Evolutionary conservation across 2,113 vertebrate genomes (phyloP).

Genomic region (Gobio gobio): DNA sequence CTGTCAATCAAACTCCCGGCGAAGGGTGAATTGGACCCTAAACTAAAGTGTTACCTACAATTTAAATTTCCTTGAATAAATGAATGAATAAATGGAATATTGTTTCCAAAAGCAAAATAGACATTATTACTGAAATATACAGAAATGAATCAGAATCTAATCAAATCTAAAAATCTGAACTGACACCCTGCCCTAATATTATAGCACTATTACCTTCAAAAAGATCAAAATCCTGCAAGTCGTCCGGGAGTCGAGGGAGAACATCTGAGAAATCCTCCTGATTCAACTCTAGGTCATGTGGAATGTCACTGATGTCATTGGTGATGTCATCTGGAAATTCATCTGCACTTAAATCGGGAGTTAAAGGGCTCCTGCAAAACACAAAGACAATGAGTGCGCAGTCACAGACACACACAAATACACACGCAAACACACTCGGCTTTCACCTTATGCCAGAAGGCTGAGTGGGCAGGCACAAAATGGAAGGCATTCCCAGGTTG

Average conservation of each 20-base stretch:
- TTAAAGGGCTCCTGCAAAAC: slow-evolving; percentile 81
- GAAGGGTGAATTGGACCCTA: too few relatives aligned
- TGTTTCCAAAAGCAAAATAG: too few relatives aligned
- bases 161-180: not conserved
- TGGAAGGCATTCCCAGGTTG: slow-evolving; percentile 87
- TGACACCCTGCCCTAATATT: not conserved
- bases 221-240: slow-evolving; percentile 91
- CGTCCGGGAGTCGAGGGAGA: slow-evolving; percentile 85
- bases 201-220: slow-evolving; percentile 82
- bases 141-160: too few relatives aligned
- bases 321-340: slow-evolving; percentile 90
- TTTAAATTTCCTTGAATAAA: too few relatives aligned
- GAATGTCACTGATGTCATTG: slow-evolving; percentile 90
- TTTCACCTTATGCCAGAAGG: slow-evolving; percentile 81
- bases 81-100: too few relatives aligned
- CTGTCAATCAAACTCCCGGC: too few relatives aligned
- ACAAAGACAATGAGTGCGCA: not conserved
- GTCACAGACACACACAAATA: not conserved
- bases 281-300: slow-evolving; percentile 89
- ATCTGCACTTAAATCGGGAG: slow-evolving; percentile 86
- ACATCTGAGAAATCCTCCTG: slow-evolving; percentile 91
- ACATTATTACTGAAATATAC: too few relatives aligned
- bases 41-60: too few relatives aligned
- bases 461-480: slow-evolving; percentile 84
- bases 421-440: not conserved